These are phyloP conservation scores for Nyctalus aviator DNA, from an alignment of 2,797 vertebrate species.

Conservation along the genomic window DNA sequence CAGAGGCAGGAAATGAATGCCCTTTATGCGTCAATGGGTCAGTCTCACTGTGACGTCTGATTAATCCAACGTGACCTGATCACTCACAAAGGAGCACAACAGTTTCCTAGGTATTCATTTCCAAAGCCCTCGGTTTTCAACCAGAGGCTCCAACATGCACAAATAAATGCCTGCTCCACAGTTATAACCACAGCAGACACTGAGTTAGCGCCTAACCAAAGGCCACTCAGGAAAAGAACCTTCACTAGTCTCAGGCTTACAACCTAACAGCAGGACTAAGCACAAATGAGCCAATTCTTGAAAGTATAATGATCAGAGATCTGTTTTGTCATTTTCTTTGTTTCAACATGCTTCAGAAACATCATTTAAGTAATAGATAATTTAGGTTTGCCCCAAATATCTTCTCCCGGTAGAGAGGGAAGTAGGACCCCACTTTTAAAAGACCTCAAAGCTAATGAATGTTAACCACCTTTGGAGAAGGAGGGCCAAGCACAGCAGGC, in stretches of 20 bases:
- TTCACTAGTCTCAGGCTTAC: conserved; percentile 36
- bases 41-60: not conserved
- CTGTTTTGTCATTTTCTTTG: conserved; percentile 34
- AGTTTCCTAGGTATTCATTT: not conserved
- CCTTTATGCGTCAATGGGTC: not conserved
- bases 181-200: not conserved
- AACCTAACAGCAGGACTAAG: conserved; percentile 39
- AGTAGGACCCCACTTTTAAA: not conserved
- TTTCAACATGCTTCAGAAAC: conserved; percentile 26
- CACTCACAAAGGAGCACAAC: not conserved
- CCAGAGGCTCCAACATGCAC: not conserved
- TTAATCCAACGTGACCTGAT: not conserved
- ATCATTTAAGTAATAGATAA: not conserved
- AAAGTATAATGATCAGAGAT: conserved; percentile 51
- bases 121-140: not conserved
- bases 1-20: not conserved
- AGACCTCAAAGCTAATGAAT: conserved; percentile 46
- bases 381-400: not conserved
- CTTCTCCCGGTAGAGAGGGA: conserved; percentile 12
- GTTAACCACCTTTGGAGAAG: not conserved
- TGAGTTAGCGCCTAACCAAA: conserved; percentile 41
- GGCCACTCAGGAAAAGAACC: not conserved
- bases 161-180: not conserved
- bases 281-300: conserved; percentile 6
- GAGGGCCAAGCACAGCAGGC: not conserved